Percentiles rank a stretch among this genome's conserved stretches.
Conservation (phyloP, 1,140 invertebrate species). For the Apis florea region DNA sequence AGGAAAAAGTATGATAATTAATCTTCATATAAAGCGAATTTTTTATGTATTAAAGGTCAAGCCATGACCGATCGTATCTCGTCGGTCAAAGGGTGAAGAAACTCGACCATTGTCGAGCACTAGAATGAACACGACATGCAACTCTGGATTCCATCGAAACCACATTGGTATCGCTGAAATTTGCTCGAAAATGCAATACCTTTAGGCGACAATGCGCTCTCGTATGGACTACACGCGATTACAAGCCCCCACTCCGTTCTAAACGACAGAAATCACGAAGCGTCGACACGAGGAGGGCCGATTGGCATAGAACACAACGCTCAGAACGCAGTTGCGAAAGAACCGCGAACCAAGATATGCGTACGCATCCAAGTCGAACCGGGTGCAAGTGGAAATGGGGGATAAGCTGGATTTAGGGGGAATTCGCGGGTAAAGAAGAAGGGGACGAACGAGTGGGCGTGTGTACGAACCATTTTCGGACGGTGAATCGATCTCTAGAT, state of each 20-base stretch:
- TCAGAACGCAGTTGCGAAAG: not conserved
- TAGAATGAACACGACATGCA: not conserved
- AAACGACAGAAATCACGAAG: not conserved
- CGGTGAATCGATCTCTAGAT: constrained; percentile 45
- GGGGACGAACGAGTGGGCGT: constrained; percentile 23
- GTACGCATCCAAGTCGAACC: not conserved
- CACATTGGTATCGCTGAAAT: not conserved
- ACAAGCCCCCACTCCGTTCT: not conserved
- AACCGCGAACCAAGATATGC: not conserved
- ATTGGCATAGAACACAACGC: not conserved
- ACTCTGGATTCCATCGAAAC: not conserved
- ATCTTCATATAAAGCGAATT: not conserved
- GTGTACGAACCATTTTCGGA: constrained; percentile 32
- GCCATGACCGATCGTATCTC: not conserved
- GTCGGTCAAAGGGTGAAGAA: constrained; percentile 1
- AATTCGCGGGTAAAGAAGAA: not conserved
- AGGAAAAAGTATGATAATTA: not conserved
- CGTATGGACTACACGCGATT: not conserved
- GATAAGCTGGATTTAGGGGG: not conserved
- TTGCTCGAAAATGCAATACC: constrained; percentile 17
- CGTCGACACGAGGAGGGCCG: not conserved
- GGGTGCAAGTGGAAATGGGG: not conserved
- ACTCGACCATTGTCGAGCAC: not conserved
- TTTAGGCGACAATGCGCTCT: constrained; percentile 13
- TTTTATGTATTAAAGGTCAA: not conserved